Percentiles rank a stretch among this genome's conserved stretches.
Conservation (phyloP, 1,140 invertebrate species). For the Wasmannia auropunctata region DNA sequence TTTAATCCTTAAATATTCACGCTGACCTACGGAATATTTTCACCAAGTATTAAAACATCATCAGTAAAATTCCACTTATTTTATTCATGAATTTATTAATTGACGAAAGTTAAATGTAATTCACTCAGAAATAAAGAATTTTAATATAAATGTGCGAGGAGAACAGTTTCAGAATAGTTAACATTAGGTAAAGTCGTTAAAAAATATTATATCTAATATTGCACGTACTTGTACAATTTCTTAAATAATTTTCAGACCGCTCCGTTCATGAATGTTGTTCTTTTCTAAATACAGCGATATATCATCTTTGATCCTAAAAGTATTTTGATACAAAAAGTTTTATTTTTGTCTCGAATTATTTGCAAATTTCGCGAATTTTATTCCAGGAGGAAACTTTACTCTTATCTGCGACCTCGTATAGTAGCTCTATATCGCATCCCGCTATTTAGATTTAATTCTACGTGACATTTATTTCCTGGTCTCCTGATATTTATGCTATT, state of each 20-base stretch:
- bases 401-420: not conserved
- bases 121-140: not conserved
- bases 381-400: not conserved
- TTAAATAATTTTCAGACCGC: not conserved
- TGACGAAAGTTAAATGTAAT: not conserved
- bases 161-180: not conserved
- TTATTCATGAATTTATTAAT: not conserved
- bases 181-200: not conserved
- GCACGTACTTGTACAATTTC: not conserved
- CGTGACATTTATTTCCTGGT: constrained; percentile 1
- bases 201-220: not conserved
- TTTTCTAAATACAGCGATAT: not conserved
- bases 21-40: not conserved
- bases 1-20: constrained; percentile 43
- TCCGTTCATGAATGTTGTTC: not conserved
- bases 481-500: not conserved
- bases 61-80: not conserved
- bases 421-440: not conserved
- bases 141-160: not conserved
- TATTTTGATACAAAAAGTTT: not conserved
- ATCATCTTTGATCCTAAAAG: not conserved
- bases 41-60: not conserved
- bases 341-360: not conserved
- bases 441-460: constrained; percentile 15
- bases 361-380: not conserved